Conservation (phyloP, 2,797 vertebrate species). For the Girardinus metallicus region DNA sequence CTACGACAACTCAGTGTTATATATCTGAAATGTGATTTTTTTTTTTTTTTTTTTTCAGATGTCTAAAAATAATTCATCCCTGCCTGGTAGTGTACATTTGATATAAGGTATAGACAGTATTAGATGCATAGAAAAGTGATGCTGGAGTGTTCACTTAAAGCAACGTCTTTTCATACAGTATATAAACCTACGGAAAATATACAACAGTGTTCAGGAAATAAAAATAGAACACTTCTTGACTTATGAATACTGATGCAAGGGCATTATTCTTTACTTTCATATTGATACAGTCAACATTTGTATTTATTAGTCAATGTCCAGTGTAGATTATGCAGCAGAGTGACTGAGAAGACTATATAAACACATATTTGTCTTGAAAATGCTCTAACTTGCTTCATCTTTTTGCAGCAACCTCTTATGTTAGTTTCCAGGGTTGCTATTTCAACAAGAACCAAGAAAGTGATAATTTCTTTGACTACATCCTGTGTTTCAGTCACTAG, state of each 20-base stretch:
- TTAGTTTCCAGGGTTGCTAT: not conserved
- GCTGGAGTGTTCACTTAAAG: not conserved
- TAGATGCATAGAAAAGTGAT: not conserved
- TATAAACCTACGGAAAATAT: not conserved
- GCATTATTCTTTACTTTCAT: not conserved
- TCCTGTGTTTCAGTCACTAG: not conserved
- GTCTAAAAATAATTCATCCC: not conserved
- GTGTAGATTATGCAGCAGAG: not conserved
- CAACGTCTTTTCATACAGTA: not conserved
- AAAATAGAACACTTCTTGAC: not conserved
- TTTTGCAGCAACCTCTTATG: not conserved
- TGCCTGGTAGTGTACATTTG: too few relatives aligned
- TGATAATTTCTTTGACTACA: not conserved
- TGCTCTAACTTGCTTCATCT: not conserved
- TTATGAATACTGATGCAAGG: not conserved
- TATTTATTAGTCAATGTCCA: not conserved
- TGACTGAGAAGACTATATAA: not conserved
- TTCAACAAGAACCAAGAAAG: not conserved
- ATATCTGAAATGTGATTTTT: too few relatives aligned
- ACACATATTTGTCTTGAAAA: not conserved
- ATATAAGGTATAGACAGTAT: not conserved
- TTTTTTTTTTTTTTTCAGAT: not conserved
- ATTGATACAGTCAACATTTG: not conserved
- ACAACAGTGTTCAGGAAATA: not conserved
- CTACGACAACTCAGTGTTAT: too few relatives aligned